A percentile compares a stretch with the other conserved stretches of the same genome.
Conservation (phyloP, 2,888 invertebrate species). For the Platypus cylindrus region DNA sequence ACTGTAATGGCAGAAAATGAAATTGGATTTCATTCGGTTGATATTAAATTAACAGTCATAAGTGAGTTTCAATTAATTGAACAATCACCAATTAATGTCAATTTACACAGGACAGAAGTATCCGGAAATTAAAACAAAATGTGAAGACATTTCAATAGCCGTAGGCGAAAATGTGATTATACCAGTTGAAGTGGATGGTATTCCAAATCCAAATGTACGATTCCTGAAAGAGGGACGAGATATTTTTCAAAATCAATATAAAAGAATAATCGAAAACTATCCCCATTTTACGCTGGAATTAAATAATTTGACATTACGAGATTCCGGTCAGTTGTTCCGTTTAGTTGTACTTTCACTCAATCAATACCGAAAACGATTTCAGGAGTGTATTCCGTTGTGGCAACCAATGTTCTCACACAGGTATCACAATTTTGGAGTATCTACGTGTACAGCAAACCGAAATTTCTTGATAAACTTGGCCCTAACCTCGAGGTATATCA, state of each 20-base stretch:
- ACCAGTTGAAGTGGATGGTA: conserved; percentile 14
- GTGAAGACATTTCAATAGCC: conserved; percentile 13
- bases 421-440: conserved; percentile 14
- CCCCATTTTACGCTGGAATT: conserved; percentile 10
- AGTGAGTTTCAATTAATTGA: conserved; percentile 8
- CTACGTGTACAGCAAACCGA: conserved; percentile 14
- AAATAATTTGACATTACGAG: conserved; percentile 9
- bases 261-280: conserved; percentile 9
- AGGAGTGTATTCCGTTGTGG: conserved; percentile 14
- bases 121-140: conserved; percentile 13
- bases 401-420: conserved; percentile 12
- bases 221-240: conserved; percentile 13
- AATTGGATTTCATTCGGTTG: conserved; percentile 15
- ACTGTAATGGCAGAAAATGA: conserved; percentile 16
- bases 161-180: conserved; percentile 11
- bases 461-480: conserved; percentile 11
- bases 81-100: too few relatives aligned
- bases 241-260: conserved; percentile 7
- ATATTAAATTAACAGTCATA: conserved; percentile 12
- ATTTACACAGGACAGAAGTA: conserved; percentile 14
- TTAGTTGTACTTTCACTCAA: not conserved
- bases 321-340: conserved; percentile 8
- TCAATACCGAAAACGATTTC: too few relatives aligned
- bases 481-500: conserved; percentile 9
- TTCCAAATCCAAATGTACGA: conserved; percentile 12